phyloP scores from a whole-genome alignment of 2,888 invertebrate species.

The Sinotaia quadrata region DNA sequence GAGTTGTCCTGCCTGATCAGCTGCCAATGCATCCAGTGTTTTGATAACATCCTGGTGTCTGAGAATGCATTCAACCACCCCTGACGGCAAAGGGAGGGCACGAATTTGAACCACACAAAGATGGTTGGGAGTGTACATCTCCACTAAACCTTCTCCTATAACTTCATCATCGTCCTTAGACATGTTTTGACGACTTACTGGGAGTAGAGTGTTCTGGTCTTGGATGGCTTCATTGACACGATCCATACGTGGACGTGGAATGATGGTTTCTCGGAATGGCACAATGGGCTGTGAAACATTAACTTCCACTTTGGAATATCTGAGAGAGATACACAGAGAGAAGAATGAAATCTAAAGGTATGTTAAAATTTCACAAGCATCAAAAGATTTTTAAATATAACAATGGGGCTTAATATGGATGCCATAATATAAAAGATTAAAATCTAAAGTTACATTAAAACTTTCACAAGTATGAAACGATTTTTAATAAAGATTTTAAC shows the following conservation, averaged over 20 bases:
- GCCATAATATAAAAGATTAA: too few relatives aligned
- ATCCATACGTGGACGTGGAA: slow-evolving; percentile 84
- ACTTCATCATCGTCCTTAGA: slow-evolving; percentile 53
- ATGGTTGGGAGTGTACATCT: slow-evolving; percentile 81
- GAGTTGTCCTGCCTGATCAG: not conserved
- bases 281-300: slow-evolving; percentile 96
- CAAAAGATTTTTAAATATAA: too few relatives aligned
- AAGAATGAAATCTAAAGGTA: too few relatives aligned
- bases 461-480: too few relatives aligned
- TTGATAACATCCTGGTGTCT: slow-evolving; percentile 82
- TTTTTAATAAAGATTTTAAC: too few relatives aligned
- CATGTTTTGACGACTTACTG: slow-evolving; percentile 43
- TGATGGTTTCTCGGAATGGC: slow-evolving; percentile 93
- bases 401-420: too few relatives aligned
- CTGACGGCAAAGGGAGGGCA: slow-evolving; percentile 83
- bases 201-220: slow-evolving; percentile 73
- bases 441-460: too few relatives aligned
- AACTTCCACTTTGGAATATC: slow-evolving; percentile 82
- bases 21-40: slow-evolving; percentile 74
- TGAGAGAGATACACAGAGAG: too few relatives aligned
- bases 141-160: slow-evolving; percentile 58
- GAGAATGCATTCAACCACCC: slow-evolving; percentile 82
- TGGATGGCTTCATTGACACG: slow-evolving; percentile 88
- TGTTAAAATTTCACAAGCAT: too few relatives aligned
- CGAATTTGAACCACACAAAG: slow-evolving; percentile 81